These are phyloP conservation scores for Clepsis dumicolana DNA, from an alignment of 2,888 invertebrate genomes.

Conservation along the genomic window DNA sequence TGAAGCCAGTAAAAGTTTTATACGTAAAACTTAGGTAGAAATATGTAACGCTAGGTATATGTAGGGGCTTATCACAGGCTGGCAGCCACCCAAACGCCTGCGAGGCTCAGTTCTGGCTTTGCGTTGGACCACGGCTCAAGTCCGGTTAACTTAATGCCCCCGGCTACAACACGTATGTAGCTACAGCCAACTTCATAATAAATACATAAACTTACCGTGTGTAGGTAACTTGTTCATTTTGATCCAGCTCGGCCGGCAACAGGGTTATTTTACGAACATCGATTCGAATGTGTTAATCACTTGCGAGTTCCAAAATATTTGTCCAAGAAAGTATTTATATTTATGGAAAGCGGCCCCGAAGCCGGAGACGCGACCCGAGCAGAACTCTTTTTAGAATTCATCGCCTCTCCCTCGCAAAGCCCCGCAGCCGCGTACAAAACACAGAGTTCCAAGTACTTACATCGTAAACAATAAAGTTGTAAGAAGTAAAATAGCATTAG, in stretches of 20 bases:
- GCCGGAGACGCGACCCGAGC: constrained; percentile 54
- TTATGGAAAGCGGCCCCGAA: constrained; percentile 61
- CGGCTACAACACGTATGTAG: constrained; percentile 48
- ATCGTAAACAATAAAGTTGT: constrained; percentile 65
- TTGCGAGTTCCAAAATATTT: constrained; percentile 42
- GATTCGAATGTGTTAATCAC: constrained; percentile 50
- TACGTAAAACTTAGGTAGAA: constrained; percentile 45
- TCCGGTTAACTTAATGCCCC: constrained; percentile 61
- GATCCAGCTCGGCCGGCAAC: constrained; percentile 19
- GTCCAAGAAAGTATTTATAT: constrained; percentile 53
- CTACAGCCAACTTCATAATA: constrained; percentile 39
- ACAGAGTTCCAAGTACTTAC: constrained; percentile 58
- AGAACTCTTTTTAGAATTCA: constrained; percentile 60
- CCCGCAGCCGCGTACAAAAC: constrained; percentile 52
- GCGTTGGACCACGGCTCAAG: constrained; percentile 61
- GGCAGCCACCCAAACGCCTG: constrained; percentile 64
- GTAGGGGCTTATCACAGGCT: constrained; percentile 58
- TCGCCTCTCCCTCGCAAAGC: constrained; percentile 49
- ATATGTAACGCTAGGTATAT: constrained; percentile 43
- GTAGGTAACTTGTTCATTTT: constrained; percentile 38
- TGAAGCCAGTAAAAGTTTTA: constrained; percentile 42
- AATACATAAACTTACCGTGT: constrained; percentile 41
- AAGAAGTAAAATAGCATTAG: constrained; percentile 65
- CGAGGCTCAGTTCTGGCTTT: constrained; percentile 50
- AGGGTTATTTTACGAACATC: constrained; percentile 44